Evolutionary conservation across 2,113 vertebrate species (phyloP).

Genomic region (Phylloscopus whistleri): DNA sequence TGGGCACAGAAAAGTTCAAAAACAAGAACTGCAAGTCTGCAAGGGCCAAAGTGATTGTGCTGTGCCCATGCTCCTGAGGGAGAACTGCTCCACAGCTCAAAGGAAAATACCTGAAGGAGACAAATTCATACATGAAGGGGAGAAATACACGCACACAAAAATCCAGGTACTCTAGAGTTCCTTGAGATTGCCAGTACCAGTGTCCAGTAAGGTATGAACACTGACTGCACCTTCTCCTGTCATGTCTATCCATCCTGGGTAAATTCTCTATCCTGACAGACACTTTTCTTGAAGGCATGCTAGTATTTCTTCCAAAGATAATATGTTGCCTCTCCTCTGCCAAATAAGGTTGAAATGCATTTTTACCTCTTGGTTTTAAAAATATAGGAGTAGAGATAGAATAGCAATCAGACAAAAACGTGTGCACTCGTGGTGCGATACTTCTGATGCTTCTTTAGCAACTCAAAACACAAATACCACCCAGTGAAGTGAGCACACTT

Average conservation of each 20-base stretch:
- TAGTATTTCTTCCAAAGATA: neutral
- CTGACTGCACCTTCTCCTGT: neutral
- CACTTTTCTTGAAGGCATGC: neutral
- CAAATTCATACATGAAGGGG: neutral
- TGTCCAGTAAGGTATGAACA: neutral
- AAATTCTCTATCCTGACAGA: neutral
- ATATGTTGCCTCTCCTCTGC: neutral
- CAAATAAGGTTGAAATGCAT: neutral
- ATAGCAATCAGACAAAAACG: neutral
- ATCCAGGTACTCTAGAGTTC: neutral
- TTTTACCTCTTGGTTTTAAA: neutral
- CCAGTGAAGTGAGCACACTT: neutral
- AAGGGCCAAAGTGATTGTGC: neutral
- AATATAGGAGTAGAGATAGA: neutral
- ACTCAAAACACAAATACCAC: neutral
- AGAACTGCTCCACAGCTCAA: neutral
- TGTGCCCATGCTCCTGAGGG: accelerated
- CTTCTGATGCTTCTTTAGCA: neutral
- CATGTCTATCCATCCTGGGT: neutral
- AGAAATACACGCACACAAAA: neutral
- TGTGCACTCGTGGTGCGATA: neutral
- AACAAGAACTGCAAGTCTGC: neutral
- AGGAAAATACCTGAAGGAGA: neutral
- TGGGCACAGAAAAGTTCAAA: neutral
- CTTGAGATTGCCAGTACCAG: neutral